phyloP scores from a whole-genome alignment of 1,140 invertebrate genomes.

The Pachyrhynchus sulphureomaculatus region DNA sequence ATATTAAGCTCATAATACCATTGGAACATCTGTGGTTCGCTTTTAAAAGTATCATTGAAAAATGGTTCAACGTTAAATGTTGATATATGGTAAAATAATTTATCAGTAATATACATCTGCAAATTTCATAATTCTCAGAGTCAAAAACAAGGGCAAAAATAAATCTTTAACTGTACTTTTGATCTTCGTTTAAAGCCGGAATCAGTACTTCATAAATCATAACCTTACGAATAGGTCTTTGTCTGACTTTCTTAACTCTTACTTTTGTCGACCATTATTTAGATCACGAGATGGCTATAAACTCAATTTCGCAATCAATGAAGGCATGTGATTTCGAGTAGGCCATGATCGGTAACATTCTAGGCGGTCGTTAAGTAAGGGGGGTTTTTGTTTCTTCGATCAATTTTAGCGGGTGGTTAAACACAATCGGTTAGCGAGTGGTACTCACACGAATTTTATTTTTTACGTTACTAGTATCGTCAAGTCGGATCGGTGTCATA shows the following conservation, averaged over 20 bases:
- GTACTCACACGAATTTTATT: background rate
- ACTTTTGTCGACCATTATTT: conserved; percentile 14
- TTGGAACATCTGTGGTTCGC: no score
- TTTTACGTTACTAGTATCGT: background rate
- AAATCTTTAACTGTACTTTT: no score
- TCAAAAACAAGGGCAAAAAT: no score
- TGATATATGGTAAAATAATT: no score
- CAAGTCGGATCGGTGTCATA: background rate
- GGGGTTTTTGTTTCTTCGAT: conserved; percentile 1
- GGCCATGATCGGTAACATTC: conserved; percentile 8
- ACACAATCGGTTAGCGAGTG: background rate
- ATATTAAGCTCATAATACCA: no score
- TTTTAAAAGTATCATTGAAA: no score
- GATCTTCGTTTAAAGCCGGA: no score
- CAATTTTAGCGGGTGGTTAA: conserved; percentile 2
- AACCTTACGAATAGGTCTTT: background rate
- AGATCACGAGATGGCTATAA: conserved; percentile 16
- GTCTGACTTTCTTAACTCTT: conserved; percentile 14
- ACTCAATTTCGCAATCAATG: conserved; percentile 10
- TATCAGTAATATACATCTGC: no score
- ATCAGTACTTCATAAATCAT: conserved; percentile 2
- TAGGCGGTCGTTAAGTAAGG: background rate
- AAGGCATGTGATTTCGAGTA: conserved; percentile 12
- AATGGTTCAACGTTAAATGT: no score
- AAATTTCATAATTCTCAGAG: no score